Conservation (phyloP, 2,797 vertebrate genomes). For the Mus spretus region DNA sequence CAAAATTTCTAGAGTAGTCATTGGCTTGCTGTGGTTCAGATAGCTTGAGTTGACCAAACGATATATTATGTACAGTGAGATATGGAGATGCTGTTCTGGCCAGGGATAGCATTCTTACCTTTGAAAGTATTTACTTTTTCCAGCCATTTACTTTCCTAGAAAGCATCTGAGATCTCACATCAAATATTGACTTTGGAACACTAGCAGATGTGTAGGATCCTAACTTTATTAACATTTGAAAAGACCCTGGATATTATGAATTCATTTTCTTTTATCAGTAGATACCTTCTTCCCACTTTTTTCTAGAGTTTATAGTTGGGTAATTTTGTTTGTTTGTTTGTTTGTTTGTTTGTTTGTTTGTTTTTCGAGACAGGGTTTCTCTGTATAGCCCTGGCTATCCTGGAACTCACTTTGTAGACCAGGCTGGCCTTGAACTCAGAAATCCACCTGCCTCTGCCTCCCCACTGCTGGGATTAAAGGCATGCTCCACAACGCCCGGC, state of each 20-base stretch:
- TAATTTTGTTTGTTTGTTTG: no score
- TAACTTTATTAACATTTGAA: conserved; percentile 19
- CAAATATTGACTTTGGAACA: conserved; percentile 76
- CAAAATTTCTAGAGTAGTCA: not conserved
- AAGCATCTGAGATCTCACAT: conserved; percentile 68
- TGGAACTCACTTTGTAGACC: no score
- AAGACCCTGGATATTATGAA: not conserved
- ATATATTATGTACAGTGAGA: not conserved
- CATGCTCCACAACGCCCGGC: no score
- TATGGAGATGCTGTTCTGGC: not conserved
- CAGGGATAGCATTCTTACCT: conserved; percentile 51
- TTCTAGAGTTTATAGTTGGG: not conserved
- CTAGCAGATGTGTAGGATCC: conserved; percentile 58
- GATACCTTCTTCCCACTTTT: not conserved
- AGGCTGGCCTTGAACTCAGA: no score
- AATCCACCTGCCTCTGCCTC: no score
- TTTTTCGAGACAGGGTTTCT: no score
- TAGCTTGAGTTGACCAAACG: not conserved
- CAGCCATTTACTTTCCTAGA: conserved; percentile 75
- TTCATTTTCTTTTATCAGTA: not conserved
- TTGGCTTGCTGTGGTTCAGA: conserved; percentile 23
- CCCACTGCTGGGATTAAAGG: no score
- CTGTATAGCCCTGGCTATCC: no score
- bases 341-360: no score
- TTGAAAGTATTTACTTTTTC: conserved; percentile 62